Evolutionary conservation across 2,888 invertebrate species (phyloP).

Genomic region (Cyclophora albipunctata): DNA sequence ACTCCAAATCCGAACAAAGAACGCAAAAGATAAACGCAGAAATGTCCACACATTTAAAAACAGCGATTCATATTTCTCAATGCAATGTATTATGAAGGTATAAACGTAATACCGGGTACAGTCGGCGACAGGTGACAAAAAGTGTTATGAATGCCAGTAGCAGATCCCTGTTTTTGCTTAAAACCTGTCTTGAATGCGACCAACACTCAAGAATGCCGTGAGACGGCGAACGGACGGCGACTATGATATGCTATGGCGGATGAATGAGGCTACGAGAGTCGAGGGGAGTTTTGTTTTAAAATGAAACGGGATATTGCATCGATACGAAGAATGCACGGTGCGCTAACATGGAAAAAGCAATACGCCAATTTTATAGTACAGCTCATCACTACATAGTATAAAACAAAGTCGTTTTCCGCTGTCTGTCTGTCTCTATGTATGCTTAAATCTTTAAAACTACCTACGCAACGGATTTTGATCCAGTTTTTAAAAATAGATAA

Average conservation of each 20-base stretch:
- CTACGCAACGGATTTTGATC: too few relatives aligned
- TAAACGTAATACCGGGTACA: constrained; percentile 39
- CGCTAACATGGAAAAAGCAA: not conserved
- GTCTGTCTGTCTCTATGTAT: too few relatives aligned
- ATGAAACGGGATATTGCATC: too few relatives aligned
- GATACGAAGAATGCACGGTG: not conserved
- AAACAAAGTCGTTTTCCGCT: too few relatives aligned
- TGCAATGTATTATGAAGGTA: constrained; percentile 9
- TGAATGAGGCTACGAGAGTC: constrained; percentile 18
- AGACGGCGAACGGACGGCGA: constrained; percentile 15
- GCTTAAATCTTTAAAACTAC: too few relatives aligned
- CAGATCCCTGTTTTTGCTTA: constrained; percentile 46
- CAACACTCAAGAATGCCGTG: constrained; percentile 47
- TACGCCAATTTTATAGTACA: too few relatives aligned
- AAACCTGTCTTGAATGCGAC: constrained; percentile 52
- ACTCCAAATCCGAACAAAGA: too few relatives aligned
- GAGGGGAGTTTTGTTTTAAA: constrained; percentile 5
- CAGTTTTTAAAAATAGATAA: too few relatives aligned
- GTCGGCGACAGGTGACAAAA: constrained; percentile 57
- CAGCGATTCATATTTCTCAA: constrained; percentile 33
- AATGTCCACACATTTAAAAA: constrained; percentile 15
- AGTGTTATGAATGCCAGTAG: constrained; percentile 57
- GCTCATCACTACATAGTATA: too few relatives aligned
- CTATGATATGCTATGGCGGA: constrained; percentile 11
- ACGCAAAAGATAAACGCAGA: too few relatives aligned